Base-by-base conservation (phyloP, 2,113 vertebrate genomes). In the Hippocampus zosterae region DNA sequence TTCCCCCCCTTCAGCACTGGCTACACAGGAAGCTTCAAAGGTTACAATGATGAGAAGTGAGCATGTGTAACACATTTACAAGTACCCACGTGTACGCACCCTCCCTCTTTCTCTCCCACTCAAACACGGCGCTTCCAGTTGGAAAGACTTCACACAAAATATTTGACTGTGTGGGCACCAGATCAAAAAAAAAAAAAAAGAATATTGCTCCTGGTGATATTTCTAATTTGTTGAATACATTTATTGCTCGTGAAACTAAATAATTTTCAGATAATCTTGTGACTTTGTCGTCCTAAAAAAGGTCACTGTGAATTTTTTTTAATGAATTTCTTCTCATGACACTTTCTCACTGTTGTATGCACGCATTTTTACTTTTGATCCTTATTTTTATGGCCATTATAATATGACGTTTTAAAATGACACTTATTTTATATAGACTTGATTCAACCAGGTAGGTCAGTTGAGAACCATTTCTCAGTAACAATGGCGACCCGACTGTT, bases 1-100 rank as follows among this genome's bases (percentile, higher is more conserved):
- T 16, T 10, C 1, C 13, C 42, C 42, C 15, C 27, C 13, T 48
- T 63, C 56, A 16, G 57, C 0, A 6, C n/a, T n/a, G 40, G 15
- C 67, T 69, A 4, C 44, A 63, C 23, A 33, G 57, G 3, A 19
- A 1, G 8, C 19, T 19, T 81, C 80, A 84, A 82, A 86, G 84
- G 77, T 80, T 50, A 18, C 6, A 21, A n/a, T 82, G 77, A 4
- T 40, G 71, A 84, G 75, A 78, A 69, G 71, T 72, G 6, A 68
- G 57, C 65, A 67, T n/a, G 62, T 65, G 61, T 13, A 12, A 12
- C 25, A 61, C 29, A 18, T 61, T 37, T 37, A 15, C 27, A 7
- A n/a, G 16, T 6, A 60, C 11, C 25, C 27, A 60, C 11, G 10
- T 15, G 16, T 16, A 60, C 16, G 11, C 46, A 5, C 46, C 5